Percentiles rank a stretch among this genome's conserved stretches.
Evolutionary conservation across 2,888 invertebrate species (phyloP).

Genomic region (Hecatera dysodea): DNA sequence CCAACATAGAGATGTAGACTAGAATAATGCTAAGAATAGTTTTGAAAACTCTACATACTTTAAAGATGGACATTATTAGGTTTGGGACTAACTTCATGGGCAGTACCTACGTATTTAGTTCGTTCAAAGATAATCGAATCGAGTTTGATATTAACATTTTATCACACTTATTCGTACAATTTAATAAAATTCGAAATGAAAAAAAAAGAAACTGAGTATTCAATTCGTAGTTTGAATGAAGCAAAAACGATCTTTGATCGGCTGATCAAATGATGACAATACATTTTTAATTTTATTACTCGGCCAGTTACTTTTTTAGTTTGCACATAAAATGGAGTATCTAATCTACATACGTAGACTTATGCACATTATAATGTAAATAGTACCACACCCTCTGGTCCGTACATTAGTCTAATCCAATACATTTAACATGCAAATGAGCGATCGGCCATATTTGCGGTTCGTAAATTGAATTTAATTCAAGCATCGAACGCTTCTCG

Average conservation of each 20-base stretch:
- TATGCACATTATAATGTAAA: slow-evolving; percentile 21
- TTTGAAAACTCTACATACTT: background rate
- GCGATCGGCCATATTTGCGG: slow-evolving; percentile 55
- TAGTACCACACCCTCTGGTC: slow-evolving; percentile 41
- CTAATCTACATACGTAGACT: background rate
- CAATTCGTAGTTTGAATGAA: slow-evolving; percentile 15
- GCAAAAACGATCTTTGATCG: slow-evolving; percentile 7
- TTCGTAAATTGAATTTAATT: slow-evolving; percentile 58
- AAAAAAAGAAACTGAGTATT: slow-evolving; percentile 1
- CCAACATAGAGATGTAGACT: no score
- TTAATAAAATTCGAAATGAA: background rate
- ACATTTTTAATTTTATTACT: slow-evolving; percentile 8
- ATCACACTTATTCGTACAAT: slow-evolving; percentile 7
- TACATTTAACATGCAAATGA: slow-evolving; percentile 59
- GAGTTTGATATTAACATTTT: background rate
- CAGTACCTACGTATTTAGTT: background rate
- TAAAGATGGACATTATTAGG: no score
- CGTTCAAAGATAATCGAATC: slow-evolving; percentile 3
- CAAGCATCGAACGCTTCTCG: slow-evolving; percentile 37
- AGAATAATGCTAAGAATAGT: background rate
- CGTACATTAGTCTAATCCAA: slow-evolving; percentile 55
- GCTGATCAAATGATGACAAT: slow-evolving; percentile 18
- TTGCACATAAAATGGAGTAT: background rate
- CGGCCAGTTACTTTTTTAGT: background rate
- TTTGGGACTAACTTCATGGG: background rate